Percentiles rank a stretch among this genome's conserved stretches.
These are phyloP conservation scores for Diceros bicornis DNA, from an alignment of 2,797 vertebrate species.

Conservation along the genomic window DNA sequence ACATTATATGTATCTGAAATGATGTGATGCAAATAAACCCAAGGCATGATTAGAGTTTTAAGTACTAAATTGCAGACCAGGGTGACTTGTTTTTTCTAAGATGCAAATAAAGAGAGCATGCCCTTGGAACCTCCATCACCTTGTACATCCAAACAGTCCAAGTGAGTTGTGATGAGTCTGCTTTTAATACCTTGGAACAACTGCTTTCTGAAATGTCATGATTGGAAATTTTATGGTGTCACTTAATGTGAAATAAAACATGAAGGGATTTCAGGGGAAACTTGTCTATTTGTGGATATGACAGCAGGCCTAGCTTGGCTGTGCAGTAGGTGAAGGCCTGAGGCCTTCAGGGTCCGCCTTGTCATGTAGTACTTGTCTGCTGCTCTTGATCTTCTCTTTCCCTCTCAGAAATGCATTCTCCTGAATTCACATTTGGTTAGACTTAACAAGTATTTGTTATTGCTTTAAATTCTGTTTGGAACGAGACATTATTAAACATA, in stretches of 20 bases:
- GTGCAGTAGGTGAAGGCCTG: background rate
- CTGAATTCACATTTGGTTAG: conserved; percentile 4
- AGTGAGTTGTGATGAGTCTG: conserved; percentile 17
- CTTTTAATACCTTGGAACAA: conserved; percentile 51
- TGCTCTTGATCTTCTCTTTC: background rate
- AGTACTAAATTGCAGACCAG: background rate
- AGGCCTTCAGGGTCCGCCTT: background rate
- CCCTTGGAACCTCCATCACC: background rate
- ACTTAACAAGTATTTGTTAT: background rate
- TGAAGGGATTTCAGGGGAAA: conserved; percentile 53
- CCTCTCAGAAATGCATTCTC: background rate
- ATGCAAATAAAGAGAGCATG: conserved; percentile 49
- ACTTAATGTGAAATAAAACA: conserved; percentile 73
- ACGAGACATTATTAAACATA: background rate
- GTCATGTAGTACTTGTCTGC: background rate
- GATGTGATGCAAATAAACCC: background rate
- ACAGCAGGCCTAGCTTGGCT: background rate
- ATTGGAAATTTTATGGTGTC: conserved; percentile 64
- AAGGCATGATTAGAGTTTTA: conserved; percentile 21
- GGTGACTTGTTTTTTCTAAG: conserved; percentile 40
- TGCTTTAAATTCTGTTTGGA: conserved; percentile 39
- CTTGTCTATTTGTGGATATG: conserved; percentile 1
- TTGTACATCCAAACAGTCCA: background rate
- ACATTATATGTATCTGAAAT: conserved; percentile 4
- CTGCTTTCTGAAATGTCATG: conserved; percentile 59